Evolutionary conservation across 2,113 vertebrate genomes (phyloP).

Genomic region (Trichomycterus rosablanca): DNA sequence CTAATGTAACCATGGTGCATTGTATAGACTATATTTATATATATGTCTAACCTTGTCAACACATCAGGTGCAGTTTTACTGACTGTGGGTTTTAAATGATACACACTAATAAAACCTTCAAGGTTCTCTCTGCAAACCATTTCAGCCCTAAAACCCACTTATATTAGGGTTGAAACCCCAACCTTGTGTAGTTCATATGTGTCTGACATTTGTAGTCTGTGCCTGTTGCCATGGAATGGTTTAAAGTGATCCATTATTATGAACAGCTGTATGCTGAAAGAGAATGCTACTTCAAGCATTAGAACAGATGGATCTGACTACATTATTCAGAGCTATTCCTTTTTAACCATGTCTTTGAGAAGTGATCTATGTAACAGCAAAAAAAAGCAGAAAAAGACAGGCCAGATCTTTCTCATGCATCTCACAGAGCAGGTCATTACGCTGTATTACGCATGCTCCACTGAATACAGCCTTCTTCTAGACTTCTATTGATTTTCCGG

Average conservation of each 20-base stretch:
- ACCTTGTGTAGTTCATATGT: conserved; percentile 6
- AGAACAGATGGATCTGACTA: conserved; percentile 21
- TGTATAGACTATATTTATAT: too few species aligned
- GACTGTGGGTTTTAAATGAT: too few species aligned
- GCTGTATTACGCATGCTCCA: conserved; percentile 14
- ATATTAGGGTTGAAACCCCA: conserved; percentile 4
- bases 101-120: too few species aligned
- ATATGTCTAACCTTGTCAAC: too few species aligned
- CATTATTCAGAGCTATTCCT: conserved; percentile 43
- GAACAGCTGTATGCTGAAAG: conserved; percentile 11
- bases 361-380: conserved; percentile 30
- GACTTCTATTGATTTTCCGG: conserved; percentile 43
- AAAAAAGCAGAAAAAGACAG: conserved; percentile 22
- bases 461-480: conserved; percentile 17
- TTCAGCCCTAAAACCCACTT: neutral
- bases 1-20: too few species aligned
- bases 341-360: conserved; percentile 26
- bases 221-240: conserved; percentile 27
- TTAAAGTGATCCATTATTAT: conserved; percentile 17
- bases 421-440: conserved; percentile 35
- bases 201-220: conserved; percentile 28
- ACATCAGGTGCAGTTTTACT: too few species aligned
- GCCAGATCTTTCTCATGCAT: conserved; percentile 21
- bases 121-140: conserved; percentile 8
- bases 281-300: conserved; percentile 14